Percentiles rank a stretch among this genome's conserved stretches.
Conservation (phyloP, 2,113 vertebrate species). For the Motacilla alba region DNA sequence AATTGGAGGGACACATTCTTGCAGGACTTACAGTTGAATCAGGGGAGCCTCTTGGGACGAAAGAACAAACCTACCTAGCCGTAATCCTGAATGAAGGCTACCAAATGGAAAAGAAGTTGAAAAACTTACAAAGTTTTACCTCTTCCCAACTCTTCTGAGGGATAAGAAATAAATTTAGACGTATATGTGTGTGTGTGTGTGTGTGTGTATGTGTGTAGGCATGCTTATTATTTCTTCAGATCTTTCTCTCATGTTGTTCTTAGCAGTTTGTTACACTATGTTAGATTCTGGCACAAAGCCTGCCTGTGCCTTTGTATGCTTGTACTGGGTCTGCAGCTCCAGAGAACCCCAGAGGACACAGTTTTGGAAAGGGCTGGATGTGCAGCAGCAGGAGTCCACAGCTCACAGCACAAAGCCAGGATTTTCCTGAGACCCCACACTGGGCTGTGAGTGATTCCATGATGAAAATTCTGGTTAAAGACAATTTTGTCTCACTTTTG, state of each 20-base stretch:
- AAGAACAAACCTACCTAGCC: background rate
- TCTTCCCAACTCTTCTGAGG: background rate
- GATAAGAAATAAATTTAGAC: background rate
- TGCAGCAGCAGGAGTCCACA: background rate
- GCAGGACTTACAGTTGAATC: background rate
- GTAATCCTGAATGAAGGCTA: background rate
- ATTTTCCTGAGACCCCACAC: background rate
- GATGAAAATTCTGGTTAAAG: background rate
- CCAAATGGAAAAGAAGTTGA: background rate
- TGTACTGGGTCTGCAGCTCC: accelerated
- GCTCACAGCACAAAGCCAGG: background rate
- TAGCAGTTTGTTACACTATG: background rate
- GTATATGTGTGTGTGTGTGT: background rate
- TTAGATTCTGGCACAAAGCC: background rate
- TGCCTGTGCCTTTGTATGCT: background rate
- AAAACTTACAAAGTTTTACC: background rate
- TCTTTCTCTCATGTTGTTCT: background rate
- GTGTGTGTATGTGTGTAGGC: accelerated
- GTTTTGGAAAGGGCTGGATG: background rate
- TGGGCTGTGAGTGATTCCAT: background rate
- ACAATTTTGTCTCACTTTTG: background rate
- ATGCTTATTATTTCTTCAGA: background rate
- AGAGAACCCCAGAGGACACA: background rate
- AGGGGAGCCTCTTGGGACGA: background rate
- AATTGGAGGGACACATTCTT: background rate